Conservation (phyloP, 1,140 invertebrate species). For the Meteorus sp. region DNA sequence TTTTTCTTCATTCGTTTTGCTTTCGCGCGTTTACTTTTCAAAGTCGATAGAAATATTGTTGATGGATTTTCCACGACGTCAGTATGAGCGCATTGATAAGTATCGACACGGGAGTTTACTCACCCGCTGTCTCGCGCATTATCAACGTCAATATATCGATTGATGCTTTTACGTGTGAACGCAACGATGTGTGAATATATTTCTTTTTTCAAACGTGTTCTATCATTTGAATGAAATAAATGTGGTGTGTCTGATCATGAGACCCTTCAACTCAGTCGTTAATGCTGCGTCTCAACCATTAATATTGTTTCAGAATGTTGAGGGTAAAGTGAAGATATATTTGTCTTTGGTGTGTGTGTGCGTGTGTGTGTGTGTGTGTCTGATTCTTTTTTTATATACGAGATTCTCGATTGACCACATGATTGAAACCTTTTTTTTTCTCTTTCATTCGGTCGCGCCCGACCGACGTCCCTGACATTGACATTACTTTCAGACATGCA, state of each 20-base stretch:
- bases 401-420: neutral
- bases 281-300: neutral
- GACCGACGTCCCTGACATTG: conserved; percentile 3
- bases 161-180: too few species aligned
- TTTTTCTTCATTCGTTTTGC: neutral
- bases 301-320: conserved; percentile 8
- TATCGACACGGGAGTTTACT: neutral
- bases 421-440: conserved; percentile 8
- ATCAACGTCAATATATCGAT: too few species aligned
- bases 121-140: neutral
- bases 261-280: neutral
- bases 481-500: conserved; percentile 2
- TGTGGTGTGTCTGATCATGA: neutral
- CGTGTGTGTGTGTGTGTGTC: too few species aligned
- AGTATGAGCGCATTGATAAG: neutral
- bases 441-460: neutral
- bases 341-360: too few species aligned
- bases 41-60: neutral
- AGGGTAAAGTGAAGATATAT: too few species aligned
- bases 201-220: too few species aligned
- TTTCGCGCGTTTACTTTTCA: neutral
- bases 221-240: too few species aligned
- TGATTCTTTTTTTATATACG: neutral
- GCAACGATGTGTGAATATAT: too few species aligned
- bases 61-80: neutral